phyloP scores from a whole-genome alignment of 1,140 invertebrate genomes.

The Papilio xuthus region DNA sequence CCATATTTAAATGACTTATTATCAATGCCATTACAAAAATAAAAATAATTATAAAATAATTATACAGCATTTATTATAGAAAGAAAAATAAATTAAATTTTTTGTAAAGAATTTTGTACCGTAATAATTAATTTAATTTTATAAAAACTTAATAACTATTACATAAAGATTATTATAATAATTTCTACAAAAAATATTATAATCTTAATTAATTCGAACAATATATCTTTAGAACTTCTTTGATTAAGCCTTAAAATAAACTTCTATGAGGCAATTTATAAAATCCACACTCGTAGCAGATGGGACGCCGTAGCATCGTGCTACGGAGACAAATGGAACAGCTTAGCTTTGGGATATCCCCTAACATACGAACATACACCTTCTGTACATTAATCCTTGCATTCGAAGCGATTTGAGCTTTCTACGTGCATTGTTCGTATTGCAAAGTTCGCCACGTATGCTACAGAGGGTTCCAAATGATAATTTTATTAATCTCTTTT shows the following conservation, averaged over 20 bases:
- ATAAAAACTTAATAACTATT: too few species aligned
- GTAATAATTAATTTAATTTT: too few species aligned
- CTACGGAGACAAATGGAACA: conserved; percentile 6
- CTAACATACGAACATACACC: neutral
- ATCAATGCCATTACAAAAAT: too few species aligned
- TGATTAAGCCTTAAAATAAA: neutral
- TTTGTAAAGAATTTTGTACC: too few species aligned
- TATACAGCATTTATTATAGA: too few species aligned
- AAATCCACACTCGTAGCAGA: conserved; percentile 1
- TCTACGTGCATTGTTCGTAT: neutral
- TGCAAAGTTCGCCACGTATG: neutral
- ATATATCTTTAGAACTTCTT: neutral
- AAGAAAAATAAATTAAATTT: too few species aligned
- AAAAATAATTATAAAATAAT: too few species aligned
- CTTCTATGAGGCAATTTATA: neutral
- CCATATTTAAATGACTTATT: too few species aligned
- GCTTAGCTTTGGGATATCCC: neutral
- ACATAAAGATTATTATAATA: too few species aligned
- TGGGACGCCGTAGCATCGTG: neutral
- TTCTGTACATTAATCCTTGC: neutral
- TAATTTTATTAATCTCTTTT: too few species aligned
- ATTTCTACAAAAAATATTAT: too few species aligned
- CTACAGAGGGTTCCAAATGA: too few species aligned
- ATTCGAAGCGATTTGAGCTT: neutral
- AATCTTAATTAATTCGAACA: neutral